A percentile compares a stretch with the other conserved stretches of the same genome.
Evolutionary conservation across 2,113 vertebrate species (phyloP).

Genomic region (Plecturocebus donacophilus): DNA sequence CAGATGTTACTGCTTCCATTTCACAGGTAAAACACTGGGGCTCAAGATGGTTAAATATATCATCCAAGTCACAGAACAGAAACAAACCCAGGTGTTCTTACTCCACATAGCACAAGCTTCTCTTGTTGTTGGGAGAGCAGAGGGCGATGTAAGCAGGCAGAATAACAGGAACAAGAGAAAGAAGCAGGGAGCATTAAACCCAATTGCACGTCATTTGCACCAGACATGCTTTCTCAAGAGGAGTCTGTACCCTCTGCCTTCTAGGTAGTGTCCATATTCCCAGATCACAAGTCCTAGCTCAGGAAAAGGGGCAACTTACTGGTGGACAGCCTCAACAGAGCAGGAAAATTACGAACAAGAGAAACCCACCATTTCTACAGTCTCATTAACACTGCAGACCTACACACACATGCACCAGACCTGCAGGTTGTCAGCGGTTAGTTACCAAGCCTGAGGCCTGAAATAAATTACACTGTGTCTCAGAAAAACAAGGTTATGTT

Average conservation of each 20-base stretch:
- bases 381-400: constrained; percentile 50
- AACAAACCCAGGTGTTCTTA: constrained; percentile 36
- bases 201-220: not conserved
- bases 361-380: not conserved
- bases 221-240: not conserved
- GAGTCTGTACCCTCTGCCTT: not conserved
- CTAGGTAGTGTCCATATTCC: not conserved
- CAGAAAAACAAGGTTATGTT: constrained; percentile 66
- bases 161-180: constrained; percentile 40
- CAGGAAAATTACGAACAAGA: not conserved
- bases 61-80: not conserved
- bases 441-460: constrained; percentile 63
- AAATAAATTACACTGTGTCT: constrained; percentile 71
- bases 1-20: constrained; percentile 26
- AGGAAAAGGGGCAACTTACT: constrained; percentile 20
- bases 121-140: not conserved
- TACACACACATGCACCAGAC: not conserved
- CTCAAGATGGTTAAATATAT: constrained; percentile 22
- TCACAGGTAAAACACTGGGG: constrained; percentile 17
- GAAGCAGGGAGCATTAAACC: not conserved
- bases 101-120: not conserved
- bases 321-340: constrained; percentile 6
- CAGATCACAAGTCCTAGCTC: constrained; percentile 32
- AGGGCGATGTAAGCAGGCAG: constrained; percentile 20
- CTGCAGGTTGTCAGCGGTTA: constrained; percentile 49